Percentiles rank a stretch among this genome's conserved stretches.
These are phyloP conservation scores for Dermatemys mawii DNA, from an alignment of 2,113 vertebrate genomes.

Conservation along the genomic window DNA sequence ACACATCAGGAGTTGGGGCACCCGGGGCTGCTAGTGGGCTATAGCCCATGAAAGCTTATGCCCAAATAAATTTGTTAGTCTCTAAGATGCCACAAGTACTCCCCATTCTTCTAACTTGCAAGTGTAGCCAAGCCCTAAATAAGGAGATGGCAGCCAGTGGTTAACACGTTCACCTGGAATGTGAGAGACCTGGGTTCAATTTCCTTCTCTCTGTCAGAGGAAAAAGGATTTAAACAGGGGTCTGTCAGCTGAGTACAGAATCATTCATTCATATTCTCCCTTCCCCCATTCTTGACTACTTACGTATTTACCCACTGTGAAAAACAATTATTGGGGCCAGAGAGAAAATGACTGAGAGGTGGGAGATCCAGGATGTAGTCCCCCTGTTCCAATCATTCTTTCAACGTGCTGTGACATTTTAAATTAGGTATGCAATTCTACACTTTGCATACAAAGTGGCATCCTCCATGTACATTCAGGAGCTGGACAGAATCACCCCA, in stretches of 20 bases:
- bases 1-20: too few species aligned
- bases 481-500: not conserved
- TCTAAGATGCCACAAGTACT: too few species aligned
- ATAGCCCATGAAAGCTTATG: too few species aligned
- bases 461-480: not conserved
- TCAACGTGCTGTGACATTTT: not conserved
- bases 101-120: too few species aligned
- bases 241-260: not conserved
- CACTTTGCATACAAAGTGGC: not conserved
- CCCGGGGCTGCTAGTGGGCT: too few species aligned
- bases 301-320: not conserved
- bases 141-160: too few species aligned
- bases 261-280: not conserved
- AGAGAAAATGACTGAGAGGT: not conserved
- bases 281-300: not conserved
- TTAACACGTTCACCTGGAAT: not conserved
- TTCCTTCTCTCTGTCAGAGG: not conserved
- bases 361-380: not conserved
- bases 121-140: too few species aligned
- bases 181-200: not conserved
- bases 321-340: not conserved
- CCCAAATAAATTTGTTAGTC: too few species aligned
- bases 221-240: not conserved
- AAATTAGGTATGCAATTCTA: not conserved
- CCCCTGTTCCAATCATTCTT: not conserved